Conservation (phyloP, 2,888 invertebrate genomes). For the Oasisia sp. region DNA sequence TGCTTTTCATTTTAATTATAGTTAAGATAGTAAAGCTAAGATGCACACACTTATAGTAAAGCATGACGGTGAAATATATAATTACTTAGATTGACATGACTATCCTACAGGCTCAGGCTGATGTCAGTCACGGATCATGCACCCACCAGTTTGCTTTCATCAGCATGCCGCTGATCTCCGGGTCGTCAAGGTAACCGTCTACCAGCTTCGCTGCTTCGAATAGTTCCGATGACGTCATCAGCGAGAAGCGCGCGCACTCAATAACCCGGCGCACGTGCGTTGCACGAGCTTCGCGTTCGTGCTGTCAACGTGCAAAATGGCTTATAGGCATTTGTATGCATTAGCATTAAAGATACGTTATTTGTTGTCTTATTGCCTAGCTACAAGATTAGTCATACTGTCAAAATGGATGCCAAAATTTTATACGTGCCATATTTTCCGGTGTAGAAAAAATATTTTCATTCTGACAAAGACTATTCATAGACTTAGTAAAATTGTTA, state of each 20-base stretch:
- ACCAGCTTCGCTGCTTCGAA: neutral
- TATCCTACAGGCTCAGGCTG: neutral
- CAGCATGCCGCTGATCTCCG: slow-evolving; percentile 13
- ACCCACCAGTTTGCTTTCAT: slow-evolving; percentile 7
- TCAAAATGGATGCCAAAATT: too few species aligned
- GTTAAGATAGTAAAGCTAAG: too few species aligned
- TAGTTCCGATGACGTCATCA: neutral
- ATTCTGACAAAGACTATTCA: too few species aligned
- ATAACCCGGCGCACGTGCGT: neutral
- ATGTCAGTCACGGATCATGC: neutral
- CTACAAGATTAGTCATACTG: neutral
- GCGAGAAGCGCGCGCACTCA: slow-evolving; percentile 10
- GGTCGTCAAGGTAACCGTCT: slow-evolving; percentile 17
- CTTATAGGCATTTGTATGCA: neutral
- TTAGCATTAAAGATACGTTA: neutral
- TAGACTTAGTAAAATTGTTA: too few species aligned
- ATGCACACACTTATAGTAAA: too few species aligned
- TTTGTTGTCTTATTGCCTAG: neutral
- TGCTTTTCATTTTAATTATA: too few species aligned
- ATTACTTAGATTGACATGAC: too few species aligned
- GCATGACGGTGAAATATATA: too few species aligned
- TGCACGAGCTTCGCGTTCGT: neutral
- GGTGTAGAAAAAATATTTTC: too few species aligned
- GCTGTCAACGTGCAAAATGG: neutral
- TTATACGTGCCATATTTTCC: too few species aligned